These are phyloP conservation scores for Drosophila tanythrix DNA, from an alignment of 2,888 invertebrate genomes.

Conservation along the genomic window DNA sequence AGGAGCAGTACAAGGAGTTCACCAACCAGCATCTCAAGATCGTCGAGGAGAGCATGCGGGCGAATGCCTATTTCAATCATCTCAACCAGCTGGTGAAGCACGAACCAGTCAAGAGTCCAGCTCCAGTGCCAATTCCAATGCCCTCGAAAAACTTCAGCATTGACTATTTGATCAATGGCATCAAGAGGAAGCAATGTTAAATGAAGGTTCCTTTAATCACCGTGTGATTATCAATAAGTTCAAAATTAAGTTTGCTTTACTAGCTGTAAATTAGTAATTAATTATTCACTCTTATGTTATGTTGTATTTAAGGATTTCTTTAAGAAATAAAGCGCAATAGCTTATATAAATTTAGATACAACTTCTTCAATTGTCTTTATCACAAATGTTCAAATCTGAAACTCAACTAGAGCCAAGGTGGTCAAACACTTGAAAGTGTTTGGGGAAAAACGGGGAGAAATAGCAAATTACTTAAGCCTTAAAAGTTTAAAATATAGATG, in stretches of 20 bases:
- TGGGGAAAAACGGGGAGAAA: neutral
- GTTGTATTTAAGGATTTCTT: conserved; percentile 34
- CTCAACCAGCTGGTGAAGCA: conserved; percentile 59
- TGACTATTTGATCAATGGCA: conserved; percentile 64
- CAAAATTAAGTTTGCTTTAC: conserved; percentile 6
- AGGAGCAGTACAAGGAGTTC: conserved; percentile 79
- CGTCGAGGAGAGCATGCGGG: conserved; percentile 70
- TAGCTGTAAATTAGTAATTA: conserved; percentile 17
- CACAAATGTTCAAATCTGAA: neutral
- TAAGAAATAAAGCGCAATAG: conserved; percentile 24
- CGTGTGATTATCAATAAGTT: conserved; percentile 12
- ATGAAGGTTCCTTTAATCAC: conserved; percentile 24
- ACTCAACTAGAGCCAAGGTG: neutral
- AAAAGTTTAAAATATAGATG: neutral
- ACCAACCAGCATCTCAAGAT: conserved; percentile 61
- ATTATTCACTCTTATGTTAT: neutral
- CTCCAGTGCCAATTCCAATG: conserved; percentile 10
- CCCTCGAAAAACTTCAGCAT: conserved; percentile 64
- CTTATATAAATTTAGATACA: neutral
- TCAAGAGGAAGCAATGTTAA: conserved; percentile 34
- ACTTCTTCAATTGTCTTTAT: neutral
- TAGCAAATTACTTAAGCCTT: neutral
- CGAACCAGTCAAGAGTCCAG: conserved; percentile 18
- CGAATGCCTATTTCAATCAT: conserved; percentile 73
- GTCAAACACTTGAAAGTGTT: neutral